Conservation (phyloP, 64 coral and sea anemone genomes). For the Stichodactyla mertensii region DNA sequence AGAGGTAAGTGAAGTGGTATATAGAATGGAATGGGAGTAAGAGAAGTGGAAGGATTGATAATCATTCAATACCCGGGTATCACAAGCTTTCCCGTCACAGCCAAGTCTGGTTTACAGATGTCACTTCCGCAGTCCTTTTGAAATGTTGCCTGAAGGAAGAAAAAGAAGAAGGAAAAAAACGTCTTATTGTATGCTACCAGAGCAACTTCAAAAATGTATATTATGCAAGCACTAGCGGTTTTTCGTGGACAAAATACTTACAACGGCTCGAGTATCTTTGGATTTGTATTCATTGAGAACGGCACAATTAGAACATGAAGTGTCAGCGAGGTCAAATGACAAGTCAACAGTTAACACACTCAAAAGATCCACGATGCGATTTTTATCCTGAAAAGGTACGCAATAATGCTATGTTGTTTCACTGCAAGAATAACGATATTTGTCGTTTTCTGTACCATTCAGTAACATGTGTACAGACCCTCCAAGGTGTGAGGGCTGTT, state of each 20-base stretch:
- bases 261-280: not conserved
- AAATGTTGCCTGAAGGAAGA: constrained; percentile 23
- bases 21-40: not conserved
- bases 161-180: not conserved
- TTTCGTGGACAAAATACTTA: not conserved
- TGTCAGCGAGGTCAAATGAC: not conserved
- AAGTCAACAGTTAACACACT: constrained; percentile 44
- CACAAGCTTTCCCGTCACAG: not conserved
- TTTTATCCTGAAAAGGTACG: constrained; percentile 28
- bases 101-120: constrained; percentile 39
- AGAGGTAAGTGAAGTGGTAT: not conserved
- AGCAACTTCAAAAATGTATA: not conserved
- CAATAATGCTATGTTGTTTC: not conserved
- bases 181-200: not conserved
- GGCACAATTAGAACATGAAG: constrained; percentile 10
- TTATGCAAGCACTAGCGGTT: too few relatives aligned
- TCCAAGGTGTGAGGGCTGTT: too few relatives aligned
- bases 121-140: constrained; percentile 38
- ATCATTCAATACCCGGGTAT: constrained; percentile 8
- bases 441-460: too few relatives aligned
- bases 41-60: not conserved
- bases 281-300: constrained; percentile 25
- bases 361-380: constrained; percentile 43
- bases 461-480: too few relatives aligned
- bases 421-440: too few relatives aligned